A percentile compares a stretch with the other conserved stretches of the same genome.
Evolutionary conservation across 2,888 invertebrate genomes (phyloP).

Genomic region (Cordilura impudica): DNA sequence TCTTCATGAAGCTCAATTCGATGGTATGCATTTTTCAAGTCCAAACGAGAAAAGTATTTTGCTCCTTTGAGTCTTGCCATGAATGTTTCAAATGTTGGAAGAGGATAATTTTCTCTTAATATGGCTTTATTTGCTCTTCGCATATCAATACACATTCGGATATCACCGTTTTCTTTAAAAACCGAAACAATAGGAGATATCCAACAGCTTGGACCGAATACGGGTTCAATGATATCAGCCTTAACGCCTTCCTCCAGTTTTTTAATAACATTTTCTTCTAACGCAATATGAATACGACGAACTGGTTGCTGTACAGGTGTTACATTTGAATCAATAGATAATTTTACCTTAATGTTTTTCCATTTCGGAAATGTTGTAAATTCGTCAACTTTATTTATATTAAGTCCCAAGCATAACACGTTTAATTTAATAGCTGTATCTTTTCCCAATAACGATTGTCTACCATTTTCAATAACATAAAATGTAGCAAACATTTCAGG

Average conservation of each 20-base stretch:
- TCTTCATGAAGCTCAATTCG: slow-evolving; percentile 63
- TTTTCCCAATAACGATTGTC: slow-evolving; percentile 40
- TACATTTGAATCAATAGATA: slow-evolving; percentile 43
- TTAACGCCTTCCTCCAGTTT: slow-evolving; percentile 64
- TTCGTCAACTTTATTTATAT: slow-evolving; percentile 43
- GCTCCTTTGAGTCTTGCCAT: slow-evolving; percentile 62
- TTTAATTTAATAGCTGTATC: slow-evolving; percentile 48
- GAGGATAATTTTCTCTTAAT: too few species aligned
- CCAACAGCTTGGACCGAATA: slow-evolving; percentile 70
- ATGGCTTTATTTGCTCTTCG: slow-evolving; percentile 68
- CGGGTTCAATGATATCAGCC: slow-evolving; percentile 70
- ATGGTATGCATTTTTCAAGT: slow-evolving; percentile 67
- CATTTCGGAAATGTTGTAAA: slow-evolving; percentile 49
- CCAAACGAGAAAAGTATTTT: slow-evolving; percentile 68
- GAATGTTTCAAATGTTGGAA: slow-evolving; percentile 65
- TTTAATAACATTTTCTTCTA: slow-evolving; percentile 60
- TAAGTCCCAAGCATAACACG: slow-evolving; percentile 44
- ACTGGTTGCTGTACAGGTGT: slow-evolving; percentile 69
- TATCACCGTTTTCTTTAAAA: too few species aligned
- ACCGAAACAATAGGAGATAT: slow-evolving; percentile 70
- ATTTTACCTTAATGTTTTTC: slow-evolving; percentile 45
- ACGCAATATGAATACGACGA: slow-evolving; percentile 69
- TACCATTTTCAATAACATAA: slow-evolving; percentile 46
- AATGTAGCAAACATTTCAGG: slow-evolving; percentile 37
- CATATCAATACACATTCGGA: slow-evolving; percentile 73